phyloP scores from a whole-genome alignment of 2,797 vertebrate genomes.

The Lepidocolaptes lacrymiger region DNA sequence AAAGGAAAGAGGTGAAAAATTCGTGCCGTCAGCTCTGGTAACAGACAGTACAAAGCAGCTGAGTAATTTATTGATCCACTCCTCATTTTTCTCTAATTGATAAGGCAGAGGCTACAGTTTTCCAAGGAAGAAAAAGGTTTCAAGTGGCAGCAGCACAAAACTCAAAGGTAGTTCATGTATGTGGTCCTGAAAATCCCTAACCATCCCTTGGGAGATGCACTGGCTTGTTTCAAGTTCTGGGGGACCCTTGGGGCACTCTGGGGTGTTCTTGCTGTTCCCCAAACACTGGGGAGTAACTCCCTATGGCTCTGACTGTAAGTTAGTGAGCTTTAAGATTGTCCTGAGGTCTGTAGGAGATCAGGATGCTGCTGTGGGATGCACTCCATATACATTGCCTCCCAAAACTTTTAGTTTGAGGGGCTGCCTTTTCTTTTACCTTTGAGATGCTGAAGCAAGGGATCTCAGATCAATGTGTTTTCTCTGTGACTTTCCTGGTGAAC shows the following conservation, averaged over 20 bases:
- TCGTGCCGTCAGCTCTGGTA: not conserved
- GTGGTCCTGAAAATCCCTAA: not conserved
- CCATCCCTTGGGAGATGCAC: not conserved
- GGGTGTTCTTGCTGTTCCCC: not conserved
- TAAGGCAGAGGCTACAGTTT: not conserved
- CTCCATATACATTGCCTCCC: accelerated
- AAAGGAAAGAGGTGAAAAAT: slow-evolving; percentile 8
- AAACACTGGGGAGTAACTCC: not conserved
- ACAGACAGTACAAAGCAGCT: not conserved
- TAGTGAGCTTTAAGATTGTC: not conserved
- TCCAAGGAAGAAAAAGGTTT: not conserved
- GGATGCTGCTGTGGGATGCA: not conserved
- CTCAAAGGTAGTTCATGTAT: not conserved
- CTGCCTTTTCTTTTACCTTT: not conserved
- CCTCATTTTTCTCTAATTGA: not conserved
- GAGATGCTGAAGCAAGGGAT: not conserved
- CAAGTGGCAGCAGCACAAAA: not conserved
- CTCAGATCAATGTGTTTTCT: not conserved
- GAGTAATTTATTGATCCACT: not conserved
- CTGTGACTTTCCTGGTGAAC: not conserved
- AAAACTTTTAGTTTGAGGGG: not conserved
- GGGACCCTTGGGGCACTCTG: not conserved
- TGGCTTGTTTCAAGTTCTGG: not conserved
- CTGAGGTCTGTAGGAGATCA: not conserved
- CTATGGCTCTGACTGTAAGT: not conserved